Percentiles rank a stretch among this genome's conserved stretches.
Conservation (phyloP, 1,140 invertebrate genomes). For the Philaenus spumarius region DNA sequence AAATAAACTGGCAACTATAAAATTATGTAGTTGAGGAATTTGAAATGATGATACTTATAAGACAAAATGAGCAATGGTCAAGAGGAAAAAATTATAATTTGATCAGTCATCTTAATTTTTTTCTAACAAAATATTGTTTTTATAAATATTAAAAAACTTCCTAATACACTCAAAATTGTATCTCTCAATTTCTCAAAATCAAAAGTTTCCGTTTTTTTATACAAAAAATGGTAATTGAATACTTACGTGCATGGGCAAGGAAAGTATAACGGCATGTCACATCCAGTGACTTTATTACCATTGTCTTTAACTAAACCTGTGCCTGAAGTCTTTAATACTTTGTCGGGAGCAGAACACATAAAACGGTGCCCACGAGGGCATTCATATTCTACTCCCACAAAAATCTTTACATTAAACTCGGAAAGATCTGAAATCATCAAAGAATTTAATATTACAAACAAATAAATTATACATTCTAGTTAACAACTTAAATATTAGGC, state of each 20-base stretch:
- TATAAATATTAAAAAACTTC: no score
- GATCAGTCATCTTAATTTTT: neutral
- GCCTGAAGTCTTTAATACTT: slow-evolving; percentile 69
- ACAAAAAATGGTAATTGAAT: no score
- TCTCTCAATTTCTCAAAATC: neutral
- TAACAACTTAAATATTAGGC: no score
- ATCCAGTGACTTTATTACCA: slow-evolving; percentile 70
- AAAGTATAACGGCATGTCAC: slow-evolving; percentile 87
- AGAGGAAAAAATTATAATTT: no score
- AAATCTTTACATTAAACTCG: slow-evolving; percentile 79
- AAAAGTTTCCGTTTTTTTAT: no score
- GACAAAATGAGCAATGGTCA: no score
- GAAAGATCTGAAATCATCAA: slow-evolving; percentile 24
- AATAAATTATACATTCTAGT: no score
- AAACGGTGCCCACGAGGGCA: slow-evolving; percentile 93
- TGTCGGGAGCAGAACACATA: slow-evolving; percentile 85
- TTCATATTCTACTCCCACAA: slow-evolving; percentile 95
- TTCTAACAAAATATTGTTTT: neutral
- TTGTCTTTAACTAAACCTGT: slow-evolving; percentile 70
- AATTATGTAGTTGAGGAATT: no score
- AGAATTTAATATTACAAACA: no score
- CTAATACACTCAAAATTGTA: slow-evolving; percentile 1
- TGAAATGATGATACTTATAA: no score
- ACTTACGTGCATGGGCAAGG: slow-evolving; percentile 76
- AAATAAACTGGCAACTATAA: no score